Evolutionary conservation across 2,888 invertebrate genomes (phyloP), one percentile per base, ranked within the genome.

Genomic region (Brachycybe producta): DNA sequence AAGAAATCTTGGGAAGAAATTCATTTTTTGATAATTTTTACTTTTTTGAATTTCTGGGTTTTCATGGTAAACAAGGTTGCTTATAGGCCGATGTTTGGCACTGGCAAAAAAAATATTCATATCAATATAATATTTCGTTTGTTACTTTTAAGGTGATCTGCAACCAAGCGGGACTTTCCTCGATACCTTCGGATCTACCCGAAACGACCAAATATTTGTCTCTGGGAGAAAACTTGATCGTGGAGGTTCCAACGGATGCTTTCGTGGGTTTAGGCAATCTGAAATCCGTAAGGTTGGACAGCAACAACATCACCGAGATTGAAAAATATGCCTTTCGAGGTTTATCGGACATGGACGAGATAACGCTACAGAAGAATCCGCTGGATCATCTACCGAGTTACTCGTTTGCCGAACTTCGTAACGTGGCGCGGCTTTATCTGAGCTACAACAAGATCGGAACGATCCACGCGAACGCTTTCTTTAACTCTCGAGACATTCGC

Each of bases 311-410:
- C 57, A 77, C 81, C 45, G 74, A 77, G 55, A 82, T 91, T 59
- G 78, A 84, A 60, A 82, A 83, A 45, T 85, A 86, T 66, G 84
- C 88, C 47, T 90, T 92, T 67, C 78, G 84, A 8, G 61, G 84
- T 79, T 68, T 91, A 48, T 79, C 79, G 3, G 75, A 82, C 13
- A 75, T 94, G 5, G 61, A 63, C 52, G 65, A 64, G 7, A 58
- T 71, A 76, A 82, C 84, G 58, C 84, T 92, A 57, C 86, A 87
- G 63, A 80, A 87, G 60, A 90, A 91, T 11, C 84, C 84, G 2
- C 70, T 92, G 47, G 74, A 79, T 44, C 79, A 78, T 27, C 80
- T 91, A 49, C 80, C 85, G 34, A 80, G 82, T 49, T 84, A 83
- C 62, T 82, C 88, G 13, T 86, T 94, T 63, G 82, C 85, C 36